Evolutionary conservation across 2,888 invertebrate species (phyloP).

Genomic region (Tetragnatha montana): DNA sequence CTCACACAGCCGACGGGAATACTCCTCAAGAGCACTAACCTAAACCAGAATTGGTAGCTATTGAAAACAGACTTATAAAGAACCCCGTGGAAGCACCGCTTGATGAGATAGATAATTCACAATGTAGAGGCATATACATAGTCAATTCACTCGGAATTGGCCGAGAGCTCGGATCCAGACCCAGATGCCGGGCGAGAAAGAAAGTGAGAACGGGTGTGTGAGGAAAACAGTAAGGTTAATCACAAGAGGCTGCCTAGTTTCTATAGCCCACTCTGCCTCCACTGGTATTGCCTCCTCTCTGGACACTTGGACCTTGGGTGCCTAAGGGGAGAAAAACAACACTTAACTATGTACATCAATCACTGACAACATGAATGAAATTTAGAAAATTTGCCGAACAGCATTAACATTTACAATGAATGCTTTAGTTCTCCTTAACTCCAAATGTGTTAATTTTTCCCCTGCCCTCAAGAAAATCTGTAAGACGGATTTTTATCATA

Average conservation of each 20-base stretch:
- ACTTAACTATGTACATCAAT: background rate
- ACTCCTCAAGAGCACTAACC: background rate
- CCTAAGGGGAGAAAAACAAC: constrained; percentile 20
- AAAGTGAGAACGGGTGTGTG: constrained; percentile 6
- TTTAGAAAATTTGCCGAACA: too few relatives aligned
- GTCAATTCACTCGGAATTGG: constrained; percentile 23
- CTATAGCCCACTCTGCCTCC: constrained; percentile 54
- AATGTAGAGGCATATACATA: constrained; percentile 42
- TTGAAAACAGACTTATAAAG: background rate
- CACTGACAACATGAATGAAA: background rate
- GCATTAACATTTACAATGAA: too few relatives aligned
- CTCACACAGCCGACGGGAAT: background rate
- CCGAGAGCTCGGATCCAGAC: constrained; percentile 24
- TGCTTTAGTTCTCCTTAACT: too few relatives aligned
- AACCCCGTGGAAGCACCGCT: constrained; percentile 61
- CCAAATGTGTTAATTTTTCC: too few relatives aligned
- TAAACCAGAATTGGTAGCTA: background rate
- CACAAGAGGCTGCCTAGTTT: constrained; percentile 48
- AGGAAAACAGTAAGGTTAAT: constrained; percentile 16
- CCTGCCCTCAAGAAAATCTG: too few relatives aligned
- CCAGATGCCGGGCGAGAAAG: constrained; percentile 38
- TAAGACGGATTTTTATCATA: too few relatives aligned
- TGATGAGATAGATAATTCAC: constrained; percentile 43
- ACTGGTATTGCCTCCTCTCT: constrained; percentile 45
- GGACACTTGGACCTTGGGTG: constrained; percentile 39